Conservation (phyloP, 2,888 invertebrate species). For the Papilio gigon region DNA sequence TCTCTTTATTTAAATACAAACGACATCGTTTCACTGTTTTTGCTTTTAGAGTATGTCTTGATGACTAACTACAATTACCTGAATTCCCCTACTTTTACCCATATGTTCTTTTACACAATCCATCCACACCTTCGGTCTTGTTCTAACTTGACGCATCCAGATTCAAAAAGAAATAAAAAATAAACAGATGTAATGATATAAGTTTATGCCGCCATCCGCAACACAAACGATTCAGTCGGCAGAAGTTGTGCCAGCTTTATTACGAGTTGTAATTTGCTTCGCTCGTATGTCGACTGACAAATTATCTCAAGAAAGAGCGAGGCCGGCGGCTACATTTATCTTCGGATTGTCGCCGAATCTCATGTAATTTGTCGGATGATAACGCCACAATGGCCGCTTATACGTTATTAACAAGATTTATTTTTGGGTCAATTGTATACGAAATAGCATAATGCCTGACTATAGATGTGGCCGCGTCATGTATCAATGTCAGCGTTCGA, state of each 20-base stretch:
- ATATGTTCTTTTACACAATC: too few relatives aligned
- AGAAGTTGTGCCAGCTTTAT: conserved; percentile 16
- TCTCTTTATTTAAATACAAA: too few relatives aligned
- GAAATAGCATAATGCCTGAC: background rate
- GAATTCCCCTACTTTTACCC: too few relatives aligned
- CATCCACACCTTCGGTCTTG: too few relatives aligned
- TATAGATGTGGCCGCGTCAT: background rate
- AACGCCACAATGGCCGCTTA: conserved; percentile 18
- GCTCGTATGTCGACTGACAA: conserved; percentile 19
- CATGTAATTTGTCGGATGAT: conserved; percentile 18
- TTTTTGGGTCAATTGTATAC: conserved; percentile 17
- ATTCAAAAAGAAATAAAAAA: background rate
- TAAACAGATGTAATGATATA: background rate
- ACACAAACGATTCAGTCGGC: conserved; percentile 4
- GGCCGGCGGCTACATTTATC: conserved; percentile 12
- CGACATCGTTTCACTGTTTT: too few relatives aligned
- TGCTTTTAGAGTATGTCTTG: too few relatives aligned
- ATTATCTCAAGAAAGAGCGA: conserved; percentile 18
- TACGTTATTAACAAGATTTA: conserved; percentile 18
- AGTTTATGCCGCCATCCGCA: conserved; percentile 1
- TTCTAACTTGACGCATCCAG: too few relatives aligned
- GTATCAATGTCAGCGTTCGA: background rate
- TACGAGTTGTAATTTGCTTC: conserved; percentile 18
- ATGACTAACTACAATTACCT: too few relatives aligned
- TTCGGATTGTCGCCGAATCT: conserved; percentile 20